A percentile compares a stretch with the other conserved stretches of the same genome.
Evolutionary conservation across 2,797 vertebrate species (phyloP).

Genomic region (Onychomys arenicola): DNA sequence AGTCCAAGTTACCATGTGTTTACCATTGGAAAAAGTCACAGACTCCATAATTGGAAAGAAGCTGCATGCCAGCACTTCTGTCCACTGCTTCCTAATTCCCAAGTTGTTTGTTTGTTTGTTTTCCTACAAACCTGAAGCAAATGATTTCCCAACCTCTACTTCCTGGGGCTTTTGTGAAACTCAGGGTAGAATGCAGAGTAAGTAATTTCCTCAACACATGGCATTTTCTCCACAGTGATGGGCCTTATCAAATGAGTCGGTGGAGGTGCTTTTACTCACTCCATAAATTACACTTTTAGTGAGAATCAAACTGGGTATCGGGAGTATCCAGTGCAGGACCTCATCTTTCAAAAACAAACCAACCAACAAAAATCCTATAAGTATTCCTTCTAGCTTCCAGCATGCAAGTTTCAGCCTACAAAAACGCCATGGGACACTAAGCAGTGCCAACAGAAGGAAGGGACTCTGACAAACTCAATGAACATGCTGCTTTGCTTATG

Average conservation of each 20-base stretch:
- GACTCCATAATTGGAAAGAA: background rate
- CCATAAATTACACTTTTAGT: background rate
- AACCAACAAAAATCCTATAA: background rate
- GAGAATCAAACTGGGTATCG: background rate
- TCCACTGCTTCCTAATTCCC: background rate
- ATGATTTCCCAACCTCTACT: background rate
- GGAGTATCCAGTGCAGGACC: background rate
- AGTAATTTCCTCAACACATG: background rate
- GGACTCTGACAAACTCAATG: fast-evolving
- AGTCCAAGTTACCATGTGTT: background rate
- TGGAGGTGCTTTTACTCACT: background rate
- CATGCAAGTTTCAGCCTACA: background rate
- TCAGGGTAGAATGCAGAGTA: background rate
- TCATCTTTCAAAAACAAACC: background rate
- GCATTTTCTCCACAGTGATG: background rate
- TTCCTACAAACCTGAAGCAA: background rate
- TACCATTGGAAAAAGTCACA: constrained; percentile 11
- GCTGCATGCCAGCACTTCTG: too few relatives aligned
- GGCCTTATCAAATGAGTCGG: background rate
- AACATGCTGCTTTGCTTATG: background rate
- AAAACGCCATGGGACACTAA: fast-evolving
- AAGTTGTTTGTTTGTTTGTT: background rate
- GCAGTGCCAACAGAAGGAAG: background rate
- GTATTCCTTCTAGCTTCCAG: background rate
- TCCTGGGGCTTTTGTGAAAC: constrained; percentile 22